Percentiles rank a stretch among this genome's conserved stretches.
Evolutionary conservation across 1,140 invertebrate genomes (phyloP).

Genomic region (Zaprionus taronus): DNA sequence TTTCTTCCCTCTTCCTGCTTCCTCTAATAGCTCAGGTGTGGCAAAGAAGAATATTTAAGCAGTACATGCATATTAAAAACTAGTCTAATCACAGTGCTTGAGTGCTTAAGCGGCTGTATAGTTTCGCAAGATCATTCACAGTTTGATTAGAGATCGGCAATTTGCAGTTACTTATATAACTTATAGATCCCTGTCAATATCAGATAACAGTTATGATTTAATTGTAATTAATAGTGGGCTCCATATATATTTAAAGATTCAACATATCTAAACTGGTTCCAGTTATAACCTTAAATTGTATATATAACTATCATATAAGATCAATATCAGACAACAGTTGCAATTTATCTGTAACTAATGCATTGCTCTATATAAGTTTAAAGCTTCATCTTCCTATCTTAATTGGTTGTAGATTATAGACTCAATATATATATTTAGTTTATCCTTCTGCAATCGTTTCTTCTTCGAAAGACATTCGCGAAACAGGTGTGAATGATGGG

Average conservation of each 20-base stretch:
- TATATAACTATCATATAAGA: background rate
- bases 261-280: background rate
- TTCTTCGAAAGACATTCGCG: no score
- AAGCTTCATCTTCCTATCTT: background rate
- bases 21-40: constrained; percentile 60
- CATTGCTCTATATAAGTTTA: background rate
- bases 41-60: constrained; percentile 72
- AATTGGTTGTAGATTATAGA: background rate
- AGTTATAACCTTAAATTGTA: background rate
- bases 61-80: constrained; percentile 76
- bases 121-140: constrained; percentile 58
- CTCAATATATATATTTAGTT: background rate
- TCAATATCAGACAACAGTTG: background rate
- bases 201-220: background rate
- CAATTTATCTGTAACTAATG: background rate
- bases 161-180: background rate
- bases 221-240: no score
- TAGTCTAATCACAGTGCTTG: constrained; percentile 68
- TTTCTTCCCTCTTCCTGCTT: background rate
- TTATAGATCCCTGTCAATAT: background rate
- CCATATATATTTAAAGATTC: background rate
- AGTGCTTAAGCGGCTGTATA: constrained; percentile 3
- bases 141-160: background rate
- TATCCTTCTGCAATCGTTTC: background rate
- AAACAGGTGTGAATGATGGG: constrained; percentile 71